phyloP scores from a whole-genome alignment of 2,113 vertebrate species.

The Corydoras maculifer region DNA sequence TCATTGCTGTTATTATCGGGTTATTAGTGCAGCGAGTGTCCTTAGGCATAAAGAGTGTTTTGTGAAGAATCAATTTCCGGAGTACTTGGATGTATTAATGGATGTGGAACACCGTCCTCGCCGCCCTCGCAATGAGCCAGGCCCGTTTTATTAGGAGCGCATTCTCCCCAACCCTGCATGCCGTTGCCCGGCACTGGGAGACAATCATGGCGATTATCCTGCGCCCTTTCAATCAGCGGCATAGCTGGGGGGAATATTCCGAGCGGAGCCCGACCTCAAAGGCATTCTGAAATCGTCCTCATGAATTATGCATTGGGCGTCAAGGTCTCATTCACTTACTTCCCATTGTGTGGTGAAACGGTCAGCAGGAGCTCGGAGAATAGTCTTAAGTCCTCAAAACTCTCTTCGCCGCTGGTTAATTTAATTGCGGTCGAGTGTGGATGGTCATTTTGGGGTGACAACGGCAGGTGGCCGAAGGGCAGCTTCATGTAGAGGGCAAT shows the following conservation, averaged over 20 bases:
- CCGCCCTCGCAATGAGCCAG: neutral
- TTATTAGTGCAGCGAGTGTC: neutral
- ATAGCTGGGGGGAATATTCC: constrained; percentile 21
- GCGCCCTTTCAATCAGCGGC: constrained; percentile 10
- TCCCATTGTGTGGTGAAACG: constrained; percentile 23
- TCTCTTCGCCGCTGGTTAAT: constrained; percentile 11
- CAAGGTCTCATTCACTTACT: constrained; percentile 19
- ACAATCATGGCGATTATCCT: constrained; percentile 19
- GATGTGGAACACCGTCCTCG: neutral
- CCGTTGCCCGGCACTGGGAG: neutral
- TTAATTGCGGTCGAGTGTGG: constrained; percentile 4
- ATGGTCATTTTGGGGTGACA: constrained; percentile 19
- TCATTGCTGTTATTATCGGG: neutral
- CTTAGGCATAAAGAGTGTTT: neutral
- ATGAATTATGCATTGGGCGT: constrained; percentile 25
- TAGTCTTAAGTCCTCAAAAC: constrained; percentile 16
- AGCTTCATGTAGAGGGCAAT: no score
- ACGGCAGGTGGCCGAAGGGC: neutral
- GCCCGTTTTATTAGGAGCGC: neutral
- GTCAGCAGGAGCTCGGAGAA: constrained; percentile 2
- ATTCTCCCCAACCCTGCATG: neutral
- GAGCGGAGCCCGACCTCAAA: constrained; percentile 9
- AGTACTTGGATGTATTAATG: neutral
- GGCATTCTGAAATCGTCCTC: constrained; percentile 9
- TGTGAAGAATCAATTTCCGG: neutral